These are phyloP conservation scores for Eumaeus atala DNA, from an alignment of 1,140 invertebrate genomes.

Conservation along the genomic window DNA sequence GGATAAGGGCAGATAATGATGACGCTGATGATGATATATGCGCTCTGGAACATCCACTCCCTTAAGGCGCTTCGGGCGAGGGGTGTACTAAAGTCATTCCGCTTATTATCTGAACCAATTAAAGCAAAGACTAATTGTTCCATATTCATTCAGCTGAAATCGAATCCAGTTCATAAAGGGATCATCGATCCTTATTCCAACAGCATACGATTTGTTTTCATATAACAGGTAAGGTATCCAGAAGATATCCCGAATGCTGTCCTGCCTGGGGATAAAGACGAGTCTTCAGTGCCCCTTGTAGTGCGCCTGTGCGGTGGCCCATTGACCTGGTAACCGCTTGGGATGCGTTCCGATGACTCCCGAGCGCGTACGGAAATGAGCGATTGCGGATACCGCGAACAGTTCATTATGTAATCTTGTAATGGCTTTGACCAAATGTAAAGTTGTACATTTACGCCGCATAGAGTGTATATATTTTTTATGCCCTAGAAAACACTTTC, in stretches of 20 bases:
- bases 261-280: background rate
- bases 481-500: too few relatives aligned
- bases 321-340: slow-evolving; percentile 36
- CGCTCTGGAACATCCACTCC: too few relatives aligned
- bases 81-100: too few relatives aligned
- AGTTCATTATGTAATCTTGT: slow-evolving; percentile 1
- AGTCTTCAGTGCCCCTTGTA: slow-evolving; percentile 12
- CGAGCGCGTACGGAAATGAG: slow-evolving; percentile 21
- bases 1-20: too few relatives aligned
- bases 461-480: too few relatives aligned
- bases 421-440: background rate
- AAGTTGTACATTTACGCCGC: too few relatives aligned
- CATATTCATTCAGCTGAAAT: slow-evolving; percentile 8
- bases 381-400: slow-evolving; percentile 14
- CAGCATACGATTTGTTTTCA: background rate
- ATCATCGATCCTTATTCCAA: background rate
- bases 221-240: background rate
- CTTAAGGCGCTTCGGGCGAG: too few relatives aligned
- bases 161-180: background rate
- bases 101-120: background rate
- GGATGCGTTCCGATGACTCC: slow-evolving; percentile 26
- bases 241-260: background rate
- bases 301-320: slow-evolving; percentile 38
- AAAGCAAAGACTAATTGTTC: slow-evolving; percentile 1
- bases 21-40: too few relatives aligned